Percentiles rank a stretch among this genome's conserved stretches.
Conservation (phyloP, 2,113 vertebrate species). For the Pelobates fuscus region DNA sequence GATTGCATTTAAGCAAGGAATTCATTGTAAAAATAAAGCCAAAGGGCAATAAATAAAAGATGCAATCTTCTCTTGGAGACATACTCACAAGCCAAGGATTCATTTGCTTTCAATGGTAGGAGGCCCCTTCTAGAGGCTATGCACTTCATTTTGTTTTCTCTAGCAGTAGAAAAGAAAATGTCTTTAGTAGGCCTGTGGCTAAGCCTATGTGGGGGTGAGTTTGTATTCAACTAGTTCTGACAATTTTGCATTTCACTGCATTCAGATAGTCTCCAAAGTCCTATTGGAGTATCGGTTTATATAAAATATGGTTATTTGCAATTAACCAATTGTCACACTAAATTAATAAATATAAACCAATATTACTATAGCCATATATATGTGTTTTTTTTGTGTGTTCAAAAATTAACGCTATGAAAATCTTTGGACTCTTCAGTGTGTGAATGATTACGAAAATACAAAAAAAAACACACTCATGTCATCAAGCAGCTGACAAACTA, state of each 20-base stretch:
- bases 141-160: slow-evolving; percentile 58
- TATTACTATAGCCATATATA: too few species aligned
- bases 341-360: too few species aligned
- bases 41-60: slow-evolving; percentile 95
- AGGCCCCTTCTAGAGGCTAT: slow-evolving; percentile 66
- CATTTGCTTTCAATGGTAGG: slow-evolving; percentile 67
- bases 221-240: not conserved
- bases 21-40: slow-evolving; percentile 93
- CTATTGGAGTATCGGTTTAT: not conserved
- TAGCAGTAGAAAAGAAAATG: slow-evolving; percentile 39
- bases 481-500: too few species aligned
- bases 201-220: slow-evolving; percentile 54
- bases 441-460: too few species aligned
- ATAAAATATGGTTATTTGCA: too few species aligned
- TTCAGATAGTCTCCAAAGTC: not conserved
- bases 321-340: too few species aligned
- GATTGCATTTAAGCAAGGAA: slow-evolving; percentile 94
- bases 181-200: slow-evolving; percentile 38
- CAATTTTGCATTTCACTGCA: not conserved
- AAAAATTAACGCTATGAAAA: too few species aligned
- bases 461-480: too few species aligned
- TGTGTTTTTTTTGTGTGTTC: too few species aligned
- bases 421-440: too few species aligned
- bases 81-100: slow-evolving; percentile 72
- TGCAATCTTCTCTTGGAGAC: slow-evolving; percentile 85